Percentiles rank a stretch among this genome's conserved stretches.
Evolutionary conservation across 2,888 invertebrate species (phyloP).

Genomic region (Sphinx pinastri): DNA sequence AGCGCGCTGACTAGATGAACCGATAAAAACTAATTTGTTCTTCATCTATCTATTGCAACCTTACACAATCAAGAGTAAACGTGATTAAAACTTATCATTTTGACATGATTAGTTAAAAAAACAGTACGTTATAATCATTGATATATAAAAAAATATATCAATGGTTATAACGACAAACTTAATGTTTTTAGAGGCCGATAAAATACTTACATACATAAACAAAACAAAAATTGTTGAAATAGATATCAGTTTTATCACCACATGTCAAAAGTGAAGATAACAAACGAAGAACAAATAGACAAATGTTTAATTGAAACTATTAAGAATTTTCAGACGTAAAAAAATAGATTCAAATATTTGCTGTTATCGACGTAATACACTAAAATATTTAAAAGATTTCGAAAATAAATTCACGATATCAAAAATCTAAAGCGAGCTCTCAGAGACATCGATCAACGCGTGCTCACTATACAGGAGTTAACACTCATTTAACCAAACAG

Average conservation of each 20-base stretch:
- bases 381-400: not conserved
- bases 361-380: not conserved
- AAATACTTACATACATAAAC: slow-evolving; percentile 25
- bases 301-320: not conserved
- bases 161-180: not conserved
- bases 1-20: slow-evolving; percentile 6
- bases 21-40: slow-evolving; percentile 21
- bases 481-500: slow-evolving; percentile 14
- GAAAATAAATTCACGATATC: not conserved
- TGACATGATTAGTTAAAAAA: not conserved
- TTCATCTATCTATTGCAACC: slow-evolving; percentile 7
- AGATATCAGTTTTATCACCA: slow-evolving; percentile 2
- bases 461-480: not conserved
- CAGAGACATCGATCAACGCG: not conserved
- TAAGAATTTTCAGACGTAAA: not conserved
- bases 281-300: slow-evolving; percentile 6
- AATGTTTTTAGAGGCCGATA: slow-evolving; percentile 3
- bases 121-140: not conserved
- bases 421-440: not conserved
- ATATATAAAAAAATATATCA: no score
- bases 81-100: not conserved
- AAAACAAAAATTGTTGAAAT: slow-evolving; percentile 14
- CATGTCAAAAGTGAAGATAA: slow-evolving; percentile 9
- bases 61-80: slow-evolving; percentile 2
- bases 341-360: slow-evolving; percentile 1